These are phyloP conservation scores for Charina bottae DNA, from an alignment of 2,113 vertebrate genomes.

Conservation along the genomic window DNA sequence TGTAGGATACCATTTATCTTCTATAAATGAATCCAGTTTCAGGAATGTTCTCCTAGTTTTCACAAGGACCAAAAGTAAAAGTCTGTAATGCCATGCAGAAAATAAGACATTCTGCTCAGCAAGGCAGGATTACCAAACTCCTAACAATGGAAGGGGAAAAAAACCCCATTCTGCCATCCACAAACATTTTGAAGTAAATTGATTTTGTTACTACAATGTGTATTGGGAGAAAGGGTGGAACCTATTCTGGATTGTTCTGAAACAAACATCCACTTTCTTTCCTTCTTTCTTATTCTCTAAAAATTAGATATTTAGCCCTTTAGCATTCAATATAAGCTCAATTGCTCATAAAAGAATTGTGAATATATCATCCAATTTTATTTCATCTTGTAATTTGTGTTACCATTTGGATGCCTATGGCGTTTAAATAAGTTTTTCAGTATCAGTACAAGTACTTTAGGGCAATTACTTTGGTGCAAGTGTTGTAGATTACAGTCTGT, in stretches of 20 bases:
- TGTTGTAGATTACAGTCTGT: background rate
- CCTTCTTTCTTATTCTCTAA: background rate
- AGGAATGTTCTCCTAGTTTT: background rate
- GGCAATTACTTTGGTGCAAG: background rate
- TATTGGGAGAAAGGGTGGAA: background rate
- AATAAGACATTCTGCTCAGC: background rate
- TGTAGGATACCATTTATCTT: background rate
- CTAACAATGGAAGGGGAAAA: background rate
- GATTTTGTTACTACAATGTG: background rate
- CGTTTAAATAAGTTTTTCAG: background rate
- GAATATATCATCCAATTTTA: background rate
- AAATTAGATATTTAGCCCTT: background rate
- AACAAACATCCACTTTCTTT: background rate
- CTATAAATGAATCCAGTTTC: background rate
- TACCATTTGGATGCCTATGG: background rate
- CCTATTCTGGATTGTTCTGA: background rate
- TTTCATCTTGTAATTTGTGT: background rate
- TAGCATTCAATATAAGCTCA: background rate
- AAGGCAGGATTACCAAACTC: background rate
- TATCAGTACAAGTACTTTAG: background rate
- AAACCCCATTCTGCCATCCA: background rate
- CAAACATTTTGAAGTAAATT: background rate
- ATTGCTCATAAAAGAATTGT: background rate
- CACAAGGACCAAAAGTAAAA: background rate
- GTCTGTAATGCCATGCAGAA: background rate